phyloP scores from a whole-genome alignment of 1,140 invertebrate genomes.

The Semibalanus balanoides region DNA sequence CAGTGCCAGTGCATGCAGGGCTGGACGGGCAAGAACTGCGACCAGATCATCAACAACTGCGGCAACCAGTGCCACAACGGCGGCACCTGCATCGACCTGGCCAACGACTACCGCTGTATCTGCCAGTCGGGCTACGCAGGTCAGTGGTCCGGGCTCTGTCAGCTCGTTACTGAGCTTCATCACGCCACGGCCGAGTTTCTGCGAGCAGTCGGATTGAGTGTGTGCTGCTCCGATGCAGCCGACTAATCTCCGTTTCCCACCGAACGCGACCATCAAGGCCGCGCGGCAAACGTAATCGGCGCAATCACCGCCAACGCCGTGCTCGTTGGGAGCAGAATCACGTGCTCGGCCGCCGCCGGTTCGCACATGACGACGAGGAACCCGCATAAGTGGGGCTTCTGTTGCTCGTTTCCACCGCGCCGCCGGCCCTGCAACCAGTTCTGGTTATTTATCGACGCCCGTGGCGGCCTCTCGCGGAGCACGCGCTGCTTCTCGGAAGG shows the following conservation, averaged over 20 bases:
- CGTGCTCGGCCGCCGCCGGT: background rate
- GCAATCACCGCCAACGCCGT: no score
- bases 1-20: conserved; percentile 75
- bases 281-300: no score
- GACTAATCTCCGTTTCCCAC: no score
- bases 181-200: no score
- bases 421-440: background rate
- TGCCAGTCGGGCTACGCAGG: conserved; percentile 65
- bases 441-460: background rate
- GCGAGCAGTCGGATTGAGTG: no score
- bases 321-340: background rate
- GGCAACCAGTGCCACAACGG: conserved; percentile 49
- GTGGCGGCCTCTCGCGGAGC: background rate
- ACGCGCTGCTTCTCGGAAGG: no score
- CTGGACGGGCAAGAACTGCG: conserved; percentile 78
- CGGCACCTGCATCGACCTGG: conserved; percentile 35
- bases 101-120: conserved; percentile 43
- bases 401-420: background rate
- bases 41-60: conserved; percentile 51
- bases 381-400: background rate
- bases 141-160: conserved; percentile 18
- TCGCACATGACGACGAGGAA: background rate
- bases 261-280: no score
- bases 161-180: no score
- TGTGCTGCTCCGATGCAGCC: no score